Conservation (phyloP, 2,888 invertebrate genomes). For the Megaustenia siamemsis region DNA sequence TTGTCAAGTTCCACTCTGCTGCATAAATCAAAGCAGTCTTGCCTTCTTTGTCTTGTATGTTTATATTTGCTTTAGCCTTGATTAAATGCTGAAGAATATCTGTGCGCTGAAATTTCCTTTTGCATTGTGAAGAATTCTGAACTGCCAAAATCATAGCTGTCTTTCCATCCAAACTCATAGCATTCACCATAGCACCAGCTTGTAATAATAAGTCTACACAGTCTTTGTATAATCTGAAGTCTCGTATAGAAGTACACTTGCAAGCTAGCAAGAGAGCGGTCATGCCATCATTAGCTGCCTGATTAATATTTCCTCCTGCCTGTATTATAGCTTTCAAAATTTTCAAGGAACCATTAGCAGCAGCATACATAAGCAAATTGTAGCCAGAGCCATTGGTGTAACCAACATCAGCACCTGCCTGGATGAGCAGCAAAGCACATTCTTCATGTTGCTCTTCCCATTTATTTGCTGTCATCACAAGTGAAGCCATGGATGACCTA, state of each 20-base stretch:
- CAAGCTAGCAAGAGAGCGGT: neutral
- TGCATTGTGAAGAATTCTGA: conserved; percentile 19
- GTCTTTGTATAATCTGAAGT: conserved; percentile 8
- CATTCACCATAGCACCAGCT: neutral
- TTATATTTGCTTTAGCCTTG: conserved; percentile 4
- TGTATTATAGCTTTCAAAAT: conserved; percentile 14
- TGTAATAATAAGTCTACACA: neutral
- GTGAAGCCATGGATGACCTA: conserved; percentile 1
- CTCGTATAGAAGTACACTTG: neutral
- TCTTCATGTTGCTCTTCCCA: conserved; percentile 29
- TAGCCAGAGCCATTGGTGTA: conserved; percentile 8
- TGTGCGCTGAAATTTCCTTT: neutral
- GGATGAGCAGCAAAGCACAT: conserved; percentile 3
- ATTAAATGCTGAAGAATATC: conserved; percentile 14
- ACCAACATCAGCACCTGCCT: conserved; percentile 19
- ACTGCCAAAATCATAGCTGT: conserved; percentile 22
- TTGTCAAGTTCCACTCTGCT: neutral
- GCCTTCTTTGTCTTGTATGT: conserved; percentile 20
- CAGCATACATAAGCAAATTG: conserved; percentile 7
- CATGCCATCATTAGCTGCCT: neutral
- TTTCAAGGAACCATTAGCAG: conserved; percentile 17
- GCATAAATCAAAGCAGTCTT: conserved; percentile 40
- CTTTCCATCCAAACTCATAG: neutral
- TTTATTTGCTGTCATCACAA: conserved; percentile 18
- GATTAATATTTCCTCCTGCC: conserved; percentile 3